phyloP scores from a whole-genome alignment of 1,140 invertebrate species.

The Lepidostoma basale region DNA sequence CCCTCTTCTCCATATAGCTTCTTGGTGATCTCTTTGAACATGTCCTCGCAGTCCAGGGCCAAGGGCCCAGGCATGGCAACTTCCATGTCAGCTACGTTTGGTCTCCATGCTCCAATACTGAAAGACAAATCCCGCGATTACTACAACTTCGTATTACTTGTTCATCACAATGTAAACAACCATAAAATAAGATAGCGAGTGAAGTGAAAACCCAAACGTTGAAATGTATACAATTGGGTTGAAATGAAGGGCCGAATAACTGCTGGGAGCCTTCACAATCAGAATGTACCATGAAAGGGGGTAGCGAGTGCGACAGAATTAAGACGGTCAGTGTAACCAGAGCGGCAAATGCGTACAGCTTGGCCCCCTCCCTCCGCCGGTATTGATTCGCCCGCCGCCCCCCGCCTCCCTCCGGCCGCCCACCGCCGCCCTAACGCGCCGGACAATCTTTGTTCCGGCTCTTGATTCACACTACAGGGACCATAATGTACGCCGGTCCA shows the following conservation, averaged over 20 bases:
- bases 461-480: slow-evolving; percentile 1
- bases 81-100: slow-evolving; percentile 44
- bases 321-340: slow-evolving; percentile 16
- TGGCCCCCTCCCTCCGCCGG: neutral
- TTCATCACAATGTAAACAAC: no score
- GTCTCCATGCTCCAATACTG: slow-evolving; percentile 32
- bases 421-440: neutral
- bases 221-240: no score
- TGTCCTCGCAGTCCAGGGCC: slow-evolving; percentile 61
- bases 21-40: slow-evolving; percentile 85
- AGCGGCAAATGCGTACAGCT: neutral
- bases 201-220: no score
- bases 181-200: no score
- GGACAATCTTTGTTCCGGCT: slow-evolving; percentile 25
- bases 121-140: neutral
- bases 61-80: slow-evolving; percentile 48
- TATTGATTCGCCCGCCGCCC: slow-evolving; percentile 12
- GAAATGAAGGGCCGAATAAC: no score
- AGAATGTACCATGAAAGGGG: no score
- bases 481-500: neutral
- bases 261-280: no score
- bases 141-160: no score
- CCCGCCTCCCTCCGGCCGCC: neutral
- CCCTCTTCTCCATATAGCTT: slow-evolving; percentile 88
- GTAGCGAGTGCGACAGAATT: slow-evolving; percentile 1